Conservation (phyloP, 1,140 invertebrate genomes). For the Ditylenchus dipsaci region DNA sequence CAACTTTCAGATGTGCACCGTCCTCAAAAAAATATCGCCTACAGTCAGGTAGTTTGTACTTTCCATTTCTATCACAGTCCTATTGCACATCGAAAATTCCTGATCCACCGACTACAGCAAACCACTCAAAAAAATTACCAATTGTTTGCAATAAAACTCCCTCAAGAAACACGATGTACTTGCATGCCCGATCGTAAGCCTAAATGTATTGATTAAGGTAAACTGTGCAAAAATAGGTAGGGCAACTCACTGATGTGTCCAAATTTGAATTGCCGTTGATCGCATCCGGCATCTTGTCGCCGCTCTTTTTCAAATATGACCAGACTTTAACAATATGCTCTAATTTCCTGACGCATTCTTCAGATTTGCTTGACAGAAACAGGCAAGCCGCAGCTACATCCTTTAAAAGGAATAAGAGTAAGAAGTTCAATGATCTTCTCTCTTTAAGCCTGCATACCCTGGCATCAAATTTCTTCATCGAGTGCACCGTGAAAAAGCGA, state of each 20-base stretch:
- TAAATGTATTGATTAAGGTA: constrained; percentile 2
- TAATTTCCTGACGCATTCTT: constrained; percentile 41
- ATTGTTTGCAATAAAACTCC: constrained; percentile 44
- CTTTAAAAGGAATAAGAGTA: constrained; percentile 28
- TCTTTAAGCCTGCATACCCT: background rate
- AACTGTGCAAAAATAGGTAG: background rate
- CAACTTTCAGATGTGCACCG: background rate
- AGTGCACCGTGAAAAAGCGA: constrained; percentile 34
- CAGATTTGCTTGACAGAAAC: constrained; percentile 34
- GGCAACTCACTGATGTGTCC: background rate
- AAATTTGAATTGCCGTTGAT: background rate
- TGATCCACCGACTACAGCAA: background rate
- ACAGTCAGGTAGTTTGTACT: background rate
- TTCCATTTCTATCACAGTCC: background rate
- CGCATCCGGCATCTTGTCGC: background rate
- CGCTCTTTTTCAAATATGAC: constrained; percentile 26
- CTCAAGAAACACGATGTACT: constrained; percentile 41
- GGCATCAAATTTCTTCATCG: constrained; percentile 5
- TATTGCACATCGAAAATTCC: background rate
- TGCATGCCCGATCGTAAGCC: constrained; percentile 22
- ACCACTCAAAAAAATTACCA: constrained; percentile 6
- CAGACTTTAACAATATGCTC: constrained; percentile 36
- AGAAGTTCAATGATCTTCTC: background rate
- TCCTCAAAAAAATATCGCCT: background rate
- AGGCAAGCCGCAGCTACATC: constrained; percentile 39